Evolutionary conservation across 2,113 vertebrate species (phyloP).

Genomic region (Mus spicilegus): DNA sequence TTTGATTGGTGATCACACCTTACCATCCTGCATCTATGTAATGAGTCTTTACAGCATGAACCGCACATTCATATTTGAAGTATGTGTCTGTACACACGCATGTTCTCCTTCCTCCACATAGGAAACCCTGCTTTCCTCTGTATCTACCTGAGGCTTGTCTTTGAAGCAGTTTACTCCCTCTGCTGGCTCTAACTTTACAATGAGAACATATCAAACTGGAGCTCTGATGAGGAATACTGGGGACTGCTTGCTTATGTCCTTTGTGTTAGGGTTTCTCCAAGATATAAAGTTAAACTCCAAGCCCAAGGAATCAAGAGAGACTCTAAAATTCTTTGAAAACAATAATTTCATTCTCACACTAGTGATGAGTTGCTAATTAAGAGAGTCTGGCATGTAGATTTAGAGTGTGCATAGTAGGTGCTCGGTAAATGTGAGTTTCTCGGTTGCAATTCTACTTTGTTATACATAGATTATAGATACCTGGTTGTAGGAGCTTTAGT

Average conservation of each 20-base stretch:
- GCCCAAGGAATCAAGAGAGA: slow-evolving; percentile 22
- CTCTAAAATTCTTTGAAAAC: slow-evolving; percentile 67
- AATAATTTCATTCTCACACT: slow-evolving; percentile 50
- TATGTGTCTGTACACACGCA: background rate
- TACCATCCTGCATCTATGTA: background rate
- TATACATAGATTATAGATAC: background rate
- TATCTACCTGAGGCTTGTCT: slow-evolving; percentile 33
- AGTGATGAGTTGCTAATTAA: slow-evolving; percentile 46
- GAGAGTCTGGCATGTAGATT: slow-evolving; percentile 32
- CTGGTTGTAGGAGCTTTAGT: slow-evolving; percentile 56
- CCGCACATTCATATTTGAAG: background rate
- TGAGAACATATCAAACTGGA: slow-evolving; percentile 24
- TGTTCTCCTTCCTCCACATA: slow-evolving; percentile 25
- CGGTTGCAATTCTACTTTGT: slow-evolving; percentile 42
- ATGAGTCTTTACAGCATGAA: background rate
- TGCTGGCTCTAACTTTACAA: slow-evolving; percentile 75
- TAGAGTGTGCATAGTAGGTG: slow-evolving; percentile 49
- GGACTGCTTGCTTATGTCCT: background rate
- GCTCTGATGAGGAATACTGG: background rate
- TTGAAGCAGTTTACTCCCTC: slow-evolving; percentile 73
- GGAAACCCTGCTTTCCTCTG: background rate
- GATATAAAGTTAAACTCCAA: slow-evolving; percentile 48
- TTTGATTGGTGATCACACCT: background rate
- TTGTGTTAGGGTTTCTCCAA: slow-evolving; percentile 48
- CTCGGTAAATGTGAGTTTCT: slow-evolving; percentile 62